These are phyloP conservation scores for Hesperia comma DNA, from an alignment of 2,888 invertebrate species.

Conservation along the genomic window DNA sequence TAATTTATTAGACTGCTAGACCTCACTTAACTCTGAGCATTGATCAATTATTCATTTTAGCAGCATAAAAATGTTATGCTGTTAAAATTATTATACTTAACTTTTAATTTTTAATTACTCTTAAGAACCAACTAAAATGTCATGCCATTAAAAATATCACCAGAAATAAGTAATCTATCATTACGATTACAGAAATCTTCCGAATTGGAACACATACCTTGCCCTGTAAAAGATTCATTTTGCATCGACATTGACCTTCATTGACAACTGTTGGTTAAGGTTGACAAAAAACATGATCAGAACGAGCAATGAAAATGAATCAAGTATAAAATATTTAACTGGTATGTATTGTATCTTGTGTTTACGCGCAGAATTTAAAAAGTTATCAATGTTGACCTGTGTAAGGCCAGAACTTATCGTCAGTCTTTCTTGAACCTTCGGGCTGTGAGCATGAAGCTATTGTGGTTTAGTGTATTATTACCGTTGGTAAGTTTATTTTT, in stretches of 20 bases:
- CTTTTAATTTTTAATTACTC: too few relatives aligned
- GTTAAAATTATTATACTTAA: too few relatives aligned
- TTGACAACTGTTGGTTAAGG: neutral
- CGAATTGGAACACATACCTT: neutral
- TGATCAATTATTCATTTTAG: too few relatives aligned
- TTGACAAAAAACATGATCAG: neutral
- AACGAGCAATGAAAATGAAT: slow-evolving; percentile 17
- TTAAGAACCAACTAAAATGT: too few relatives aligned
- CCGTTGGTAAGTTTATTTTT: slow-evolving; percentile 55
- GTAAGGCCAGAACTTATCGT: slow-evolving; percentile 39
- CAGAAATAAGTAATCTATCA: slow-evolving; percentile 13
- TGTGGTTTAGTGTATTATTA: slow-evolving; percentile 55
- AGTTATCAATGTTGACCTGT: slow-evolving; percentile 44
- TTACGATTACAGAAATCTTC: slow-evolving; percentile 6
- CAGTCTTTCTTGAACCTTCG: slow-evolving; percentile 59
- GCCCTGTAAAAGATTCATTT: neutral
- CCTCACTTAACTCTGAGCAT: too few relatives aligned
- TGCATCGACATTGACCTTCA: slow-evolving; percentile 16
- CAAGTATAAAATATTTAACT: slow-evolving; percentile 13
- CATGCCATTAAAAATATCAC: neutral
- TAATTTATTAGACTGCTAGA: too few relatives aligned
- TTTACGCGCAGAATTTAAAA: slow-evolving; percentile 51
- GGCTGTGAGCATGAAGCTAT: slow-evolving; percentile 57
- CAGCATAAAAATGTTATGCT: too few relatives aligned
- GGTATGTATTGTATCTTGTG: slow-evolving; percentile 2